Evolutionary conservation across 2,113 vertebrate genomes (phyloP).

Genomic region (Cinclus cinclus): DNA sequence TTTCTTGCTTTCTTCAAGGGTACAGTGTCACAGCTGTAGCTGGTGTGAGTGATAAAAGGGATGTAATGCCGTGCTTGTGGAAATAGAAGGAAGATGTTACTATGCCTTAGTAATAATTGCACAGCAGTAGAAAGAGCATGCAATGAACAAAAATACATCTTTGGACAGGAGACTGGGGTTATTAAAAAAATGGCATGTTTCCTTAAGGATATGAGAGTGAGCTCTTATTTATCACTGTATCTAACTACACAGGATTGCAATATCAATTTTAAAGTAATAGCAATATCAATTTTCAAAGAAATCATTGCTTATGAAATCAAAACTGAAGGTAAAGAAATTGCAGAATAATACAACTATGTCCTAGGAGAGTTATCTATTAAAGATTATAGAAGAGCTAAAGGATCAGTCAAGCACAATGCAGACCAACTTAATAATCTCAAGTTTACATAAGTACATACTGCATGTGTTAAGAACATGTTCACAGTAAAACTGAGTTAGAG

Average conservation of each 20-base stretch:
- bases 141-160: background rate
- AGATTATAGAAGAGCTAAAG: background rate
- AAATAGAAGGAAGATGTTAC: background rate
- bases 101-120: background rate
- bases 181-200: background rate
- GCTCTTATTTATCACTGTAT: background rate
- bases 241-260: background rate
- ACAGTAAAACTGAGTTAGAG: background rate
- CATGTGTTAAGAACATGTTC: background rate
- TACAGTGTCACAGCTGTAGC: background rate
- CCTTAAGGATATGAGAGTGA: background rate
- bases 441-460: background rate
- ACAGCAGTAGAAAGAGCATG: background rate
- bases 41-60: background rate
- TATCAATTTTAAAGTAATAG: background rate
- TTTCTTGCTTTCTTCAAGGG: background rate
- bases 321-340: background rate
- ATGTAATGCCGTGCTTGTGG: background rate
- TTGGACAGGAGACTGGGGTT: background rate
- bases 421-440: background rate
- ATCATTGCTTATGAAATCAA: background rate
- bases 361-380: background rate
- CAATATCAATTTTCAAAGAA: background rate
- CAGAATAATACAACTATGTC: background rate
- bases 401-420: background rate